Conservation (phyloP, 2,888 invertebrate species). For the Drosophila hamatofila region DNA sequence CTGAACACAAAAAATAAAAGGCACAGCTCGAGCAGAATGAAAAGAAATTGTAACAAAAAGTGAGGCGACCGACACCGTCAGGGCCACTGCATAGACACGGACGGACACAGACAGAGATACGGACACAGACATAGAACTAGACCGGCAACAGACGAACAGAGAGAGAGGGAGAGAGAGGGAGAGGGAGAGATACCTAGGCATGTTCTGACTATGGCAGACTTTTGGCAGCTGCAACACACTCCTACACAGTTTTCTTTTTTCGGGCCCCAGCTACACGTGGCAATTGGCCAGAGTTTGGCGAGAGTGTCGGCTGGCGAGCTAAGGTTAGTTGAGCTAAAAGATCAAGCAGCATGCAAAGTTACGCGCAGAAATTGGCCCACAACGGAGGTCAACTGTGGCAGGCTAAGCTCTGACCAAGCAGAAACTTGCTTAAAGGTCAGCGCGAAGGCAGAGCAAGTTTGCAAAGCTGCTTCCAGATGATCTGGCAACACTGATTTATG, state of each 20-base stretch:
- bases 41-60: slow-evolving; percentile 77
- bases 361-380: slow-evolving; percentile 27
- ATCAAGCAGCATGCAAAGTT: slow-evolving; percentile 46
- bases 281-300: slow-evolving; percentile 51
- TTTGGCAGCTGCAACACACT: slow-evolving; percentile 46
- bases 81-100: slow-evolving; percentile 38
- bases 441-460: slow-evolving; percentile 1
- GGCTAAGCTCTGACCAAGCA: slow-evolving; percentile 19
- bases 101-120: background rate
- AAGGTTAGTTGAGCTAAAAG: slow-evolving; percentile 42
- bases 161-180: background rate
- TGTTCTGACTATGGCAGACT: slow-evolving; percentile 37
- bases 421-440: slow-evolving; percentile 31
- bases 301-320: slow-evolving; percentile 22
- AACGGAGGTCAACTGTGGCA: slow-evolving; percentile 24
- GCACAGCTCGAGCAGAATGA: slow-evolving; percentile 41
- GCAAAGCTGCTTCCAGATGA: background rate
- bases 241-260: slow-evolving; percentile 20
- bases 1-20: slow-evolving; percentile 25
- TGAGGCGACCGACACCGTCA: slow-evolving; percentile 60
- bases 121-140: slow-evolving; percentile 47
- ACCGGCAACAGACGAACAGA: slow-evolving; percentile 71
- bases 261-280: slow-evolving; percentile 68
- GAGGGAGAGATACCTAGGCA: slow-evolving; percentile 20
- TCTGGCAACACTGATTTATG: slow-evolving; percentile 16